Evolutionary conservation across 2,888 invertebrate genomes (phyloP), one percentile per base, ranked within the genome.

Genomic region (Lepetodrilus schrolli): DNA sequence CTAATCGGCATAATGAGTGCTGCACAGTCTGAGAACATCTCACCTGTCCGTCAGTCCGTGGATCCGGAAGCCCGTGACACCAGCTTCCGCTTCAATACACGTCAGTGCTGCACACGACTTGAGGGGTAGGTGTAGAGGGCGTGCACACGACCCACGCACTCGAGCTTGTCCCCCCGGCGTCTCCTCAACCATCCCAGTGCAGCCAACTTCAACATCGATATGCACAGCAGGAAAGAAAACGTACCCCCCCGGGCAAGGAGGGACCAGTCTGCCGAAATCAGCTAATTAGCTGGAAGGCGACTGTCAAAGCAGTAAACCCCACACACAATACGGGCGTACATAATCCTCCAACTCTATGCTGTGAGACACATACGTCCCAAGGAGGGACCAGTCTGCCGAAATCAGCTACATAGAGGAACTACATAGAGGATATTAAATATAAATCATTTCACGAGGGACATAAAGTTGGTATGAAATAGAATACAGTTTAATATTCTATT

Each of bases 121-220:
- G 58, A 58, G 8, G 58, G 58, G 58, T 26, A 58, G 58, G 34
- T n/a, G 58, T 58, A 58, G 26, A 58, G 58, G 2, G 58, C 58
- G 30, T 58, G 30, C 30, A 58, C 34, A 13, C 58, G 10, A 17
- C 58, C 58, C 58, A 58, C 58, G 34, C 58, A 58, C 30, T 58
- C 30, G 30, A 58, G 34, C 10, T 17, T 23, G n/a, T 58, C 21
- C 2, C 58, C 34, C 58, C 58, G 23, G 5, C 30, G 23, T 17
- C 30, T 58, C 21, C 58, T 34, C 58, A 58, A 7, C 58, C 58
- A 58, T 4, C 58, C 26, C 2, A 58, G 58, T 26, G 58, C 58
- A 30, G 34, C 17, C 34, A 58, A 34, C 26, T 58, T 58, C 3
- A 58, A 17, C 13, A 17, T 34, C 13, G 58, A 58, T 5, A 23